These are phyloP conservation scores for Dusona sp. DNA, from an alignment of 2,888 invertebrate genomes.

Conservation along the genomic window DNA sequence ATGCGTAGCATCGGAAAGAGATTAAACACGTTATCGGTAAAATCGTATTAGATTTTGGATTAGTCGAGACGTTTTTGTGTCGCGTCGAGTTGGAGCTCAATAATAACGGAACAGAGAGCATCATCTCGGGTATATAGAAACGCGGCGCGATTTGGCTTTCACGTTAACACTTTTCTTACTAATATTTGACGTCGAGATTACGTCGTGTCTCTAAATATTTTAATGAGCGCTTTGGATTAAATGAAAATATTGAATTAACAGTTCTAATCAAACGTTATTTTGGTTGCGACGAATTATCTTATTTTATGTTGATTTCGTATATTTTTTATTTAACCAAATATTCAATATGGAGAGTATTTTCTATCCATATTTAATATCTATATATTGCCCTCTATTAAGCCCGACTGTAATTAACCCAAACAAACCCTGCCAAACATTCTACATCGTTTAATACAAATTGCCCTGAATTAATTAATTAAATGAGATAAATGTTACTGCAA, in stretches of 20 bases:
- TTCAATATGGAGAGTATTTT: background rate
- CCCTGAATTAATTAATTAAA: background rate
- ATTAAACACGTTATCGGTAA: too few species aligned
- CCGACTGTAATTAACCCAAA: background rate
- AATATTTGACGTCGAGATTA: too few species aligned
- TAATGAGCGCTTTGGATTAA: too few species aligned
- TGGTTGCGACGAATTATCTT: background rate
- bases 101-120: too few species aligned
- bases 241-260: background rate
- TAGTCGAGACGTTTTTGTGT: too few species aligned
- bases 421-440: background rate
- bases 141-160: too few species aligned
- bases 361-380: background rate
- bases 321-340: background rate
- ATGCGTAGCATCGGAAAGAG: too few species aligned
- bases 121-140: too few species aligned
- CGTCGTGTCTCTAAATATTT: too few species aligned
- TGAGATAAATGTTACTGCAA: background rate
- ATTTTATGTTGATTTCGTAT: background rate
- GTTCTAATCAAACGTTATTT: background rate
- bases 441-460: constrained; percentile 1
- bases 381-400: background rate
- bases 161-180: too few species aligned
- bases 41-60: too few species aligned
- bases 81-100: too few species aligned